Evolutionary conservation across 2,113 vertebrate genomes (phyloP), one percentile per base, ranked within the genome.

Genomic region (Leuciscus idus): DNA sequence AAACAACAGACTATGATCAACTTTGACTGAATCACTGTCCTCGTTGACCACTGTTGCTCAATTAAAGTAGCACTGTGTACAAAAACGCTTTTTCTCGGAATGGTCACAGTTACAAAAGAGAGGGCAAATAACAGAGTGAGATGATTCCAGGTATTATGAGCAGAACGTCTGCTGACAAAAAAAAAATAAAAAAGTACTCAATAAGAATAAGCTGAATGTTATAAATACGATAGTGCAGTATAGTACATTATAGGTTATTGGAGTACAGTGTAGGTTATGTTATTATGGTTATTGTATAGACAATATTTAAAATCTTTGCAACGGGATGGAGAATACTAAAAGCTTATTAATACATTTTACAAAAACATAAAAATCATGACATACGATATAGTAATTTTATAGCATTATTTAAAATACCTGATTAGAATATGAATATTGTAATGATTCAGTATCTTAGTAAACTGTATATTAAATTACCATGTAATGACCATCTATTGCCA

Each of bases 91-190:
- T 43, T 15, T 55, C 36, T 72, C 36, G 52, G 77, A 79, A 85
- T 12, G 46, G 61, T 70, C 33, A 57, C 30, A 36, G 43, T 36
- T 6, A 73, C 57, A 55, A 64, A 74, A 30, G 30, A 74, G 64
- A 87, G 76, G 77, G 48, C 83, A 85, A 87, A 85, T 85, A 87
- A 52, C 76, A 84, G 19, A 33, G 7, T 26, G 50, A 64, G 52
- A 83, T 17, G 17, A 55, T 75, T 50, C 4, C 23, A 46, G n/a
- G 55, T 39, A 61, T 59, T 79, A 55, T 61, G 26, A 59, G 30
- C 52, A 61, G 26, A 80, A 43, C 11, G 28, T 81, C 59, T 64
- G 39, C 39, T 48, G 39, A 81, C 15, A 43, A 1, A 33, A 80
- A 33, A 26, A 59, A 62, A 13, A 62, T 7, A 15, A 12, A 19